Evolutionary conservation across 2,113 vertebrate species (phyloP), one percentile per base, ranked within the genome.

Genomic region (Chlorodrepanis virens): DNA sequence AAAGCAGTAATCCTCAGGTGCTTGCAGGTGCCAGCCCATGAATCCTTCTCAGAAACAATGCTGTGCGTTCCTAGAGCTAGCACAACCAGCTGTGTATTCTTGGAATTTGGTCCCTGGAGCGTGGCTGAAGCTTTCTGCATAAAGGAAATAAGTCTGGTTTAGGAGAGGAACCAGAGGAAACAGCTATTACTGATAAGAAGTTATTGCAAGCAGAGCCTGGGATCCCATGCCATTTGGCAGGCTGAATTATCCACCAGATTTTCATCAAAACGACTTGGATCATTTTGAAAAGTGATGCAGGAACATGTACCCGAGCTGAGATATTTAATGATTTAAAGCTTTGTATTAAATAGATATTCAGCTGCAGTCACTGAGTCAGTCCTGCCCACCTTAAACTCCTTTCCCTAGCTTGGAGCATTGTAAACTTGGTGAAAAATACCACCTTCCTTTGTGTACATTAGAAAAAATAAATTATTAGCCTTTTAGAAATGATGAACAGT

Each of bases 401-500:
- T 76, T 83, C 5, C 9, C 23, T 53, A 29, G 22, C 70, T 60
- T 35, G 64, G 24, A 91, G 18, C 56, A 35, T 24, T 53, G 21
- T 59, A 56, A 69, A 83, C 39, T 59, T 14, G 11, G 15, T 52
- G 29, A 27, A 80, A 91, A 92, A 77, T 21, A 8, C 18, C 65
- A 42, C 19, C 14, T 88, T 89, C 37, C 33, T 75, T 20, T 60
- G 27, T 77, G 33, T 69, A 67, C 24, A 10, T 67, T 54, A 23
- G 68, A 63, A 86, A 77, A 74, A n/a, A 4, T 0, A 61, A 70
- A 65, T 5, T 44, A 63, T 22, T 16, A 85, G 61, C 20, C 53
- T 72, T 83, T 87, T 40, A 65, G 69, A 89, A 83, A 78, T 78
- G 89, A 97, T 96, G 81, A 95, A 82, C 1, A 35, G 86, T 79